phyloP scores from a whole-genome alignment of 2,888 invertebrate genomes.

The Acleris sparsana region DNA sequence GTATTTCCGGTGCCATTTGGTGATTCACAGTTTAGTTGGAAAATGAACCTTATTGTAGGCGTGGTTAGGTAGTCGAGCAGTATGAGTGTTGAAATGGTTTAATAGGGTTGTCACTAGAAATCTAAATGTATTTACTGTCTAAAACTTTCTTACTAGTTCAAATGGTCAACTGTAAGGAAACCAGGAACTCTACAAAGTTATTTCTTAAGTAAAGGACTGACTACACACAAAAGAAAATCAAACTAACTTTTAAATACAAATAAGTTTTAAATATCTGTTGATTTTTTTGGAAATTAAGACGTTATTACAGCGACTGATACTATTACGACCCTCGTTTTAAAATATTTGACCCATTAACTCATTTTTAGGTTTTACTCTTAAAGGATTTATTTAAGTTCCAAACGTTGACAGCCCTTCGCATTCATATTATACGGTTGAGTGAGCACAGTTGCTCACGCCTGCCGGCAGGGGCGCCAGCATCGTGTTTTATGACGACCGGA shows the following conservation, averaged over 20 bases:
- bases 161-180: no score
- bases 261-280: neutral
- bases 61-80: constrained; percentile 8
- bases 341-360: neutral
- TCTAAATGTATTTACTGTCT: neutral
- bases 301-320: no score
- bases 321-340: no score
- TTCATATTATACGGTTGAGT: constrained; percentile 60
- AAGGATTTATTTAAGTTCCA: no score
- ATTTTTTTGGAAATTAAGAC: neutral
- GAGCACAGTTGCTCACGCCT: constrained; percentile 51
- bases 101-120: constrained; percentile 28
- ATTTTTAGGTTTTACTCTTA: neutral
- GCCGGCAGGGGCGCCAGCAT: constrained; percentile 51
- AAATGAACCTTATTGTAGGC: constrained; percentile 18
- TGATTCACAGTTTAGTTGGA: constrained; percentile 7
- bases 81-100: constrained; percentile 19
- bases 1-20: constrained; percentile 19
- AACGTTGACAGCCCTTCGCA: constrained; percentile 22
- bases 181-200: no score
- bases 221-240: no score
- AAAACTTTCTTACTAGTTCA: no score
- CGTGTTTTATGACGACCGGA: constrained; percentile 62
- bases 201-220: no score
- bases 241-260: no score